These are phyloP conservation scores for Operophtera brumata DNA, from an alignment of 2,888 invertebrate species.

Conservation along the genomic window DNA sequence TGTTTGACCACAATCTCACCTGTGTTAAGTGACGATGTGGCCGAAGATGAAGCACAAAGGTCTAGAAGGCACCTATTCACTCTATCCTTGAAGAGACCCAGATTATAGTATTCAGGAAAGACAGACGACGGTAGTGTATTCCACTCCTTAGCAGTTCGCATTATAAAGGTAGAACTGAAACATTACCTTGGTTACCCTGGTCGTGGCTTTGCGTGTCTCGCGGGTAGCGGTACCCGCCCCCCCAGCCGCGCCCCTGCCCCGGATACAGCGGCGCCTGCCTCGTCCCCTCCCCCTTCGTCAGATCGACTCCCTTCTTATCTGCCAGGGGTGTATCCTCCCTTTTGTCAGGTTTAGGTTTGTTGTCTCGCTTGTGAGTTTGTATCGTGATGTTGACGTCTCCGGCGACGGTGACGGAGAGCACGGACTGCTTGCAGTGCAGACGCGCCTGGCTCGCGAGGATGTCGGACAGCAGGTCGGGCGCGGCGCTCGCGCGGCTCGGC, in stretches of 20 bases:
- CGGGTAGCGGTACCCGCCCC: slow-evolving; percentile 63
- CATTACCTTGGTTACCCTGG: slow-evolving; percentile 24
- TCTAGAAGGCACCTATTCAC: no score
- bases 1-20: no score
- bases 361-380: not conserved
- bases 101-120: no score
- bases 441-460: slow-evolving; percentile 86
- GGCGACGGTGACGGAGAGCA: slow-evolving; percentile 81
- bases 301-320: slow-evolving; percentile 36
- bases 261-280: slow-evolving; percentile 84
- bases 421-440: slow-evolving; percentile 83
- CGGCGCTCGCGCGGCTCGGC: slow-evolving; percentile 64
- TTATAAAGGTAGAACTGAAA: no score
- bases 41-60: no score
- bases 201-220: slow-evolving; percentile 69
- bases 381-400: slow-evolving; percentile 82
- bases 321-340: not conserved
- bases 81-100: no score
- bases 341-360: not conserved
- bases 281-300: slow-evolving; percentile 49
- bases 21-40: no score
- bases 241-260: slow-evolving; percentile 77
- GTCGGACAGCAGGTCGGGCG: slow-evolving; percentile 83
- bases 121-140: no score
- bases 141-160: no score